Percentiles rank a stretch among this genome's conserved stretches.
Evolutionary conservation across 2,888 invertebrate species (phyloP).

Genomic region (Dryocosmus kuriphilus): DNA sequence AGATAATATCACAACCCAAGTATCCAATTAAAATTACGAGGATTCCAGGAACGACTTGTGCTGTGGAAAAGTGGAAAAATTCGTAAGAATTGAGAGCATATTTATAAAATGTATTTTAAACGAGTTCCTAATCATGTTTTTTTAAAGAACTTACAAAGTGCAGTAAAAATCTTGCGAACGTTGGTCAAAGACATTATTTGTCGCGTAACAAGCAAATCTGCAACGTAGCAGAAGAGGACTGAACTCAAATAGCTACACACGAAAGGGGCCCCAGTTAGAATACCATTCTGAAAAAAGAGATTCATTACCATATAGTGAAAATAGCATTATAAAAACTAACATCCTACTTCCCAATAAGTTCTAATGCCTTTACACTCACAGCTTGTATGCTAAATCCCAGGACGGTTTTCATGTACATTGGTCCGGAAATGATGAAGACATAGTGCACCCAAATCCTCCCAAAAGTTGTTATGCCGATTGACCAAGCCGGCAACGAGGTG

Average conservation of each 20-base stretch:
- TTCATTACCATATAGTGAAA: background rate
- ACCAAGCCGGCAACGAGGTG: slow-evolving; percentile 83
- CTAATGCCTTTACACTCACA: slow-evolving; percentile 69
- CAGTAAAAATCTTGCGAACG: slow-evolving; percentile 84
- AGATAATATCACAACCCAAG: slow-evolving; percentile 81
- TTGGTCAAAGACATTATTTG: slow-evolving; percentile 82
- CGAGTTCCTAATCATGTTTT: background rate
- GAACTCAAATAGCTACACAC: slow-evolving; percentile 85
- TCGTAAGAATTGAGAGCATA: background rate
- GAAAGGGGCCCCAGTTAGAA: slow-evolving; percentile 84
- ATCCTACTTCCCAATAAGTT: background rate
- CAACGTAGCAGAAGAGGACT: slow-evolving; percentile 84
- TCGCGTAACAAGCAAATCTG: slow-evolving; percentile 82
- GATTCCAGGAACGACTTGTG: slow-evolving; percentile 85
- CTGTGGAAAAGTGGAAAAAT: slow-evolving; percentile 71
- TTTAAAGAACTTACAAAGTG: slow-evolving; percentile 77
- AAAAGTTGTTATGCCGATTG: slow-evolving; percentile 86
- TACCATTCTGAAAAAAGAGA: slow-evolving; percentile 80
- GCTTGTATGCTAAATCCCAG: slow-evolving; percentile 84
- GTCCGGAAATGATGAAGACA: slow-evolving; percentile 85
- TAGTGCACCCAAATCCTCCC: slow-evolving; percentile 88
- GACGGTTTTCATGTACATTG: slow-evolving; percentile 85
- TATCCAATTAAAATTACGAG: slow-evolving; percentile 83
- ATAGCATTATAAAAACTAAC: background rate
- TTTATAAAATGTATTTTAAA: too few relatives aligned